Base-by-base conservation (phyloP, 2,797 vertebrate genomes). In the Phylloscopus collybita region DNA sequence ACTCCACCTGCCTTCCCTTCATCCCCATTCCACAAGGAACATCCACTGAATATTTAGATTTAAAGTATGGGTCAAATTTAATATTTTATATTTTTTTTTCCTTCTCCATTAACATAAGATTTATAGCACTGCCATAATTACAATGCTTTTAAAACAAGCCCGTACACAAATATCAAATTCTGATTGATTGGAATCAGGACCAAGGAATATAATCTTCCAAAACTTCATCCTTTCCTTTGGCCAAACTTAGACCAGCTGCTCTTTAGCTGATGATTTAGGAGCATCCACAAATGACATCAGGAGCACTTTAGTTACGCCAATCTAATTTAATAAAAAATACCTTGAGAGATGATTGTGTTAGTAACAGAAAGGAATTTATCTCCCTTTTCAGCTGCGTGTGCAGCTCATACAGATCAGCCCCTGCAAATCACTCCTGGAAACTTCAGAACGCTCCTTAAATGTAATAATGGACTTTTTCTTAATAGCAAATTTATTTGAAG, bases 261-360 rank as follows among this genome's bases (percentile, higher is more conserved):
- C 36, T 80, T 92, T 38, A 49, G 86, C 53, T 69, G 79, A 90
- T 89, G 82, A 94, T 90, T 90, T 73, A 82, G 90, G 34, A 86
- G 91, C 72, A 57, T 47, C 79, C 85, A 86, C 94, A 91, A 78
- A 94, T 88, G 92, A 89, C 92, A 95, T 54, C 49, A 65, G 82
- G 49, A 88, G 73, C 87, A 86, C 94, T 94, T 93, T 54, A 57
- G 82, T 88, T 80, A 78, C 44, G 9, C 45, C 30, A 67, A 59
- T 61, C 87, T 87, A 90, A 96, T 90, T 83, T 47, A 80, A 92
- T 95, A 80, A 83, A 81, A 84, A 87, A 91, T 71, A 92, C 80
- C 88, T 89, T 59, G 69, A 6, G 56, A 96, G 94, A 69, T 65
- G 96, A 87, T 49, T 71, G 72, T 40, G 73, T 78, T 88, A 47